A percentile compares a stretch with the other conserved stretches of the same genome.
Evolutionary conservation across 2,113 vertebrate species (phyloP).

Genomic region (Salminus brasiliensis): DNA sequence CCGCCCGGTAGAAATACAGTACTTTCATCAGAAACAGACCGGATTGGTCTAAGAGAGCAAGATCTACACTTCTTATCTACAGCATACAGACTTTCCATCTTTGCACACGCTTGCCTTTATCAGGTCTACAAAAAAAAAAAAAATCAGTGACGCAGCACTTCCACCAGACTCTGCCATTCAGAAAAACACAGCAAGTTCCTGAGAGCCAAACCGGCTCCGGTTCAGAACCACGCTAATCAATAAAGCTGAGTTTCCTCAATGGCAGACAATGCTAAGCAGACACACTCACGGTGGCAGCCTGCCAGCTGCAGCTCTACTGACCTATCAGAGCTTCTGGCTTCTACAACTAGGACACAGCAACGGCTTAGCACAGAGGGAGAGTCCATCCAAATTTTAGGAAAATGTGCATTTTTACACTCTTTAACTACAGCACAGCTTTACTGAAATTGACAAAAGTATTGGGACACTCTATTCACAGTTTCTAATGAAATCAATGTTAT

Average conservation of each 20-base stretch:
- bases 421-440: background rate
- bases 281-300: constrained; percentile 6
- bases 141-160: background rate
- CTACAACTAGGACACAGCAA: constrained; percentile 17
- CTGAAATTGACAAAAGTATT: too few species aligned
- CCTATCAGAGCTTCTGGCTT: background rate
- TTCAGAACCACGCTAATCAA: constrained; percentile 16
- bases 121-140: background rate
- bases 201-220: background rate
- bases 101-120: too few species aligned
- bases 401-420: background rate
- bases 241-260: constrained; percentile 26
- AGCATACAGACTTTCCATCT: too few species aligned
- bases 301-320: constrained; percentile 4
- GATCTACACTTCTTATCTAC: too few species aligned
- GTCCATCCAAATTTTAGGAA: constrained; percentile 14
- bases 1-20: too few species aligned
- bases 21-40: too few species aligned
- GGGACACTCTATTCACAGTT: too few species aligned
- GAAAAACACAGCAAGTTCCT: background rate
- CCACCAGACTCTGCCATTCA: constrained; percentile 5
- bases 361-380: constrained; percentile 25
- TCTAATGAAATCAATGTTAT: too few species aligned
- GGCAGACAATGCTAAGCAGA: background rate
- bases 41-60: too few species aligned